Percentiles rank a stretch among this genome's conserved stretches.
These are phyloP conservation scores for Parapsyche elsis DNA, from an alignment of 1,140 invertebrate genomes.

Conservation along the genomic window DNA sequence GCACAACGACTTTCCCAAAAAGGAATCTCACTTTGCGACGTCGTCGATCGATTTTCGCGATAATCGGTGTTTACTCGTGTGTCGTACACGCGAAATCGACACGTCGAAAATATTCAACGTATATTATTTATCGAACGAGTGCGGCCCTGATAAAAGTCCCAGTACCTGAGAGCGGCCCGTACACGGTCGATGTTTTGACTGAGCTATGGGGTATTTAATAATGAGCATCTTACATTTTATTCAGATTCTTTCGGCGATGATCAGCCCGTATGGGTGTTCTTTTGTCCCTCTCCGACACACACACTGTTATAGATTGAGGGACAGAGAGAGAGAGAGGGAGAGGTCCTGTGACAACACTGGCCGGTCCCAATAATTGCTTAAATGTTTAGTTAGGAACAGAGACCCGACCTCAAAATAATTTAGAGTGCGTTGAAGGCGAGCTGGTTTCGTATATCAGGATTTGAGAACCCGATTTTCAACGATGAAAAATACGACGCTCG, in stretches of 20 bases:
- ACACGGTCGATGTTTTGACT: conserved; percentile 51
- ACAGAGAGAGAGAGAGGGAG: neutral
- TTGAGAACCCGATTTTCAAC: too few species aligned
- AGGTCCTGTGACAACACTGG: neutral
- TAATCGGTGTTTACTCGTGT: conserved; percentile 3
- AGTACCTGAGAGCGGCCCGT: conserved; percentile 3
- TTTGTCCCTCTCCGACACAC: neutral
- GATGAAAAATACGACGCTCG: too few species aligned
- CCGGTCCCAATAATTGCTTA: conserved; percentile 41
- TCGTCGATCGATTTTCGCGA: conserved; percentile 26
- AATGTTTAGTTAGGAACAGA: conserved; percentile 38
- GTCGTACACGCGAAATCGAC: conserved; percentile 14
- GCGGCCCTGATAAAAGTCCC: neutral
- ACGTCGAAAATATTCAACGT: neutral
- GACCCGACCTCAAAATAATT: conserved; percentile 48
- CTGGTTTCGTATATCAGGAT: too few species aligned
- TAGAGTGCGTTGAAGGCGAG: conserved; percentile 28
- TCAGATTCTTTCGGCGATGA: conserved; percentile 50
- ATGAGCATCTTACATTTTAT: conserved; percentile 56
- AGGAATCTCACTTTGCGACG: neutral
- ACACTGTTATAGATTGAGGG: neutral
- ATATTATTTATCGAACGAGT: neutral
- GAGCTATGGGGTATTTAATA: conserved; percentile 56
- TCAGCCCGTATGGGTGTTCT: conserved; percentile 6
- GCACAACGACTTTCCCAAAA: conserved; percentile 14